Evolutionary conservation across 1,140 invertebrate genomes (phyloP), one percentile per base, ranked within the genome.

Genomic region (Hycleus cichorii): DNA sequence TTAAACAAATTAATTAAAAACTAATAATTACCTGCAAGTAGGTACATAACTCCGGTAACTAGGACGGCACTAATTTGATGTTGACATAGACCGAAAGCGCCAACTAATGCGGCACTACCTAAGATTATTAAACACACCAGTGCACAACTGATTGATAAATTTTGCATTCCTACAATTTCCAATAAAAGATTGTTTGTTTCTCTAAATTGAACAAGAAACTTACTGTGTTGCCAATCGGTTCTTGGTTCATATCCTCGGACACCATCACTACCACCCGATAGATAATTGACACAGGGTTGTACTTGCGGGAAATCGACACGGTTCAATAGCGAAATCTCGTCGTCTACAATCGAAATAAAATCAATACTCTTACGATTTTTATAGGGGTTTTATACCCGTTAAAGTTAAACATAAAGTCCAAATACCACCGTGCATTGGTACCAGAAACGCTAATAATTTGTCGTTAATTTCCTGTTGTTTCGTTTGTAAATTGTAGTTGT

Each of bases 1-100:
- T 5, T 44, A 44, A 11, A 32, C 0, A 2, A 32, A 32, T 32
- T 7, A 32, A 32, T 68, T 80, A 18, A 18, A 18, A 18, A 18
- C 18, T 18, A 18, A 18, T 18, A 18, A 18, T 18, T 18, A 92
- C 90, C 90, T 75, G 91, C 90, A 63, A 95, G 73, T 18, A 93
- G 76, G 75, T 93, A 93, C 89, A 95, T 93, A 26, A 94, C 90
- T 12, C 91, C 91, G 0, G 91, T 94, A 3, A 95, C 86, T 7
- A 95, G 80, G 4, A 93, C 90, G 2, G 90, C 91, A 63, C 89
- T 91, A 53, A 93, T 91, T 77, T 93, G 91, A 67, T 90, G 87
- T 70, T 90, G 84, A 65, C 89, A 84, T 4, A 94, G 81, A 6
- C 91, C 90, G 69, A 93, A 92, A 47, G 86, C 81, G 49, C 91